Base-by-base conservation (phyloP, 2,888 invertebrate species). In the Cantharis nigra region DNA sequence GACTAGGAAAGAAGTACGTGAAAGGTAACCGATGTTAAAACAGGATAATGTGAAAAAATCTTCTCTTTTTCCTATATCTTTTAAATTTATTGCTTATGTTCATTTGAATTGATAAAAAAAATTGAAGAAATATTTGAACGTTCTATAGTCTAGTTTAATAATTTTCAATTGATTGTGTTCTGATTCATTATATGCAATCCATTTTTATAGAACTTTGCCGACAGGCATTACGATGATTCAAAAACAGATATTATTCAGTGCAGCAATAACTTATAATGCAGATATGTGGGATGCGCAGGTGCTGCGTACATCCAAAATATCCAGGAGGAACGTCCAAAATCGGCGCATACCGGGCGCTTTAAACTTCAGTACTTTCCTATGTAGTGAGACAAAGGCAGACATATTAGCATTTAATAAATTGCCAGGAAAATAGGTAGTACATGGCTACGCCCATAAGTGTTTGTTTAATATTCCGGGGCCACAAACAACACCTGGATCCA, bases 401-500 rank as follows among this genome's bases (percentile, higher is more conserved):
- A 77, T 77, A 77, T 77, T 77, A 77, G 71, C 69, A 71, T 71
- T 77, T 74, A 67, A 77, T 74, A 74, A 74, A 77, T 77, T 77
- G 74, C 74, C 69, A 69, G 49, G 74, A 71, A 67, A 74, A 77
- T 77, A 74, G 74, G 69, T 77, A 74, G 77, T 77, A 77, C 70
- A 77, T 70, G 67, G 73, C 67, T 69, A 76, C 78, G 76, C 80
- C 71, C 78, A 78, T 81, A 80, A 82, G 81, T 83, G 83, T 84
- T 85, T 85, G 84, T 82, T 84, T 84, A 84, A 84, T 84, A 84
- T 83, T 83, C 82, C 77, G 78, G 78, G 79, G 79, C 84, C 83
- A 80, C 82, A 82, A 82, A 82, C 82, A 83, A 82, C 85, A 85
- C 85, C 85, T 85, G 85, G 80, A 82, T 81, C 82, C 82, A 74